Percentiles rank a stretch among this genome's conserved stretches.
Conservation (phyloP, 2,797 vertebrate genomes). For the Cetoscarus ocellatus region DNA sequence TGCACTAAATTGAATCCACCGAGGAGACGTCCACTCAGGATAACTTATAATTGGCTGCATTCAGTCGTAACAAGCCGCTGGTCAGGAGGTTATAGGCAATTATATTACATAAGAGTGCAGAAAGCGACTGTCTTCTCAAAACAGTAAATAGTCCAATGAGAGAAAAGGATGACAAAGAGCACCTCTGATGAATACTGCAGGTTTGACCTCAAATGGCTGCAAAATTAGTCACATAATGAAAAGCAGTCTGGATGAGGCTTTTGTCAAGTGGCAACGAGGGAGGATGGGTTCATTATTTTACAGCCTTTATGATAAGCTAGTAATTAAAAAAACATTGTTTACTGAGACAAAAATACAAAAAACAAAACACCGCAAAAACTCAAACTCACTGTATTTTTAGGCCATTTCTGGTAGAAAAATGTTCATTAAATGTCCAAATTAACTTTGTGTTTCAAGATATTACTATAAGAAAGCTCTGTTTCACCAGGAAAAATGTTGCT, state of each 20-base stretch:
- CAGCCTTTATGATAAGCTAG: neutral
- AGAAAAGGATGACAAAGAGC: conserved; percentile 28
- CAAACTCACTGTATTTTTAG: too few species aligned
- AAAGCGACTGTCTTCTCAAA: conserved; percentile 39
- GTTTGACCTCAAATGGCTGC: conserved; percentile 23
- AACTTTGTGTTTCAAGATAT: too few species aligned
- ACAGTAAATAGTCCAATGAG: conserved; percentile 45
- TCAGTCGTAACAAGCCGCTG: conserved; percentile 58
- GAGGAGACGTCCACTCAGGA: conserved; percentile 54
- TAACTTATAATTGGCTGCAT: conserved; percentile 75
- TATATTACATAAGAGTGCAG: conserved; percentile 58
- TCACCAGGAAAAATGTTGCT: too few species aligned
- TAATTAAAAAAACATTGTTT: neutral
- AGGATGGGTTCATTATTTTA: neutral
- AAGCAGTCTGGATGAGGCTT: conserved; percentile 3
- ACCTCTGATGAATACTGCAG: conserved; percentile 16
- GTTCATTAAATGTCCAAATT: too few species aligned
- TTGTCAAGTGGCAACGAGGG: neutral
- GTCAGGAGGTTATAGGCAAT: conserved; percentile 71
- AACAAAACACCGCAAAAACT: too few species aligned
- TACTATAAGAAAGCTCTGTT: too few species aligned
- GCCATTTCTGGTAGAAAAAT: too few species aligned
- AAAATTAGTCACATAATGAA: conserved; percentile 21
- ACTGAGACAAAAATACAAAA: neutral
- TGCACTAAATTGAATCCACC: conserved; percentile 52